Evolutionary conservation across 2,888 invertebrate genomes (phyloP).

Genomic region (Cerastoderma edule): DNA sequence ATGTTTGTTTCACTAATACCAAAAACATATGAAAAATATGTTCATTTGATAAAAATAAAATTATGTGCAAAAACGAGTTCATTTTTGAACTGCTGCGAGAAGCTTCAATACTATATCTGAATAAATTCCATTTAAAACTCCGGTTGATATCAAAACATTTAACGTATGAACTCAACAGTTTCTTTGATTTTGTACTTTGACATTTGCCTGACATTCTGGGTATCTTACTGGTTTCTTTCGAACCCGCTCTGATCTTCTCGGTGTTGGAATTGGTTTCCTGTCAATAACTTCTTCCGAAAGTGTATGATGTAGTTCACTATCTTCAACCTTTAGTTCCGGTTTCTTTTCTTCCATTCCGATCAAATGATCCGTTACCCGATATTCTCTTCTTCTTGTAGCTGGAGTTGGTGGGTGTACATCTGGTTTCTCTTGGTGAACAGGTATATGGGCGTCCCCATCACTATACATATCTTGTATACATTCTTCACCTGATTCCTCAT

Average conservation of each 20-base stretch:
- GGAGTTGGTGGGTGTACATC: neutral
- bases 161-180: constrained; percentile 7
- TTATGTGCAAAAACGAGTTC: too few relatives aligned
- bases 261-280: neutral
- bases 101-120: constrained; percentile 3
- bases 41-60: too few relatives aligned
- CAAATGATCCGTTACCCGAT: neutral
- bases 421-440: neutral
- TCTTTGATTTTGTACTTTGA: neutral
- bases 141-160: constrained; percentile 3
- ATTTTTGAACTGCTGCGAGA: too few relatives aligned
- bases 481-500: neutral
- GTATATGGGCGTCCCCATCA: constrained; percentile 10
- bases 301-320: neutral
- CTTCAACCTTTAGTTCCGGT: neutral
- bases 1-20: too few relatives aligned
- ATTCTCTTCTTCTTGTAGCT: neutral
- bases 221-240: constrained; percentile 8
- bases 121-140: constrained; percentile 12
- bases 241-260: constrained; percentile 10
- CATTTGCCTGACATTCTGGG: constrained; percentile 5
- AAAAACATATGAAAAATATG: too few relatives aligned
- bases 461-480: neutral
- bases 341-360: neutral
- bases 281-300: neutral